A percentile compares a stretch with the other conserved stretches of the same genome.
phyloP scores from a whole-genome alignment of 2,113 vertebrate genomes.

The Tangachromis dhanisi region DNA sequence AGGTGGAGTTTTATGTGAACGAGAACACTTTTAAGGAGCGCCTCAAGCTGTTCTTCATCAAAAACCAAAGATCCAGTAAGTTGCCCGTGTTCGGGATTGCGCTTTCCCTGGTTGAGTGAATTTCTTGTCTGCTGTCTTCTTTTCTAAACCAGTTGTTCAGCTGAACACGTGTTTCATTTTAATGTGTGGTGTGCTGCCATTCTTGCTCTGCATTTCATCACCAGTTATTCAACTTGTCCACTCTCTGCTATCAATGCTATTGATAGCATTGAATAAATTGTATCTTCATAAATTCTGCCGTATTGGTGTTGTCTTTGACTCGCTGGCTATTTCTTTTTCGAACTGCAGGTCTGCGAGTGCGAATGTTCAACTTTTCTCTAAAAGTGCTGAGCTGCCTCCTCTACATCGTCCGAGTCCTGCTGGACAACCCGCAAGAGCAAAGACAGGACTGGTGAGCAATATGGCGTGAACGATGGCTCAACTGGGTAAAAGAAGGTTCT shows the following conservation, averaged over 20 bases:
- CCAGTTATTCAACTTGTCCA: neutral
- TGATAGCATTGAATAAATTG: neutral
- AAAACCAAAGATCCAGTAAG: slow-evolving; percentile 87
- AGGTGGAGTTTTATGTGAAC: slow-evolving; percentile 82
- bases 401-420: slow-evolving; percentile 78
- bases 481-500: slow-evolving; percentile 4
- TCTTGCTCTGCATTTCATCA: slow-evolving; percentile 33
- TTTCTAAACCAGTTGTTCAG: neutral
- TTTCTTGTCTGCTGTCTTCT: neutral
- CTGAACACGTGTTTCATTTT: neutral
- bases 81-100: slow-evolving; percentile 1
- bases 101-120: neutral
- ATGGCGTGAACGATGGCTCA: neutral
- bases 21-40: slow-evolving; percentile 85
- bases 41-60: slow-evolving; percentile 85
- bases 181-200: neutral
- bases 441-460: slow-evolving; percentile 72
- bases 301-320: neutral
- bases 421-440: slow-evolving; percentile 74
- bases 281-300: neutral
- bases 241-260: neutral
- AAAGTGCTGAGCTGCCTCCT: slow-evolving; percentile 82
- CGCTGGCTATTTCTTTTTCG: neutral
- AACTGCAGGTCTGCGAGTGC: slow-evolving; percentile 75
- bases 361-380: slow-evolving; percentile 80